Evolutionary conservation across 2,113 vertebrate species (phyloP), one percentile per base, ranked within the genome.

Genomic region (Dasyornis broadbenti): DNA sequence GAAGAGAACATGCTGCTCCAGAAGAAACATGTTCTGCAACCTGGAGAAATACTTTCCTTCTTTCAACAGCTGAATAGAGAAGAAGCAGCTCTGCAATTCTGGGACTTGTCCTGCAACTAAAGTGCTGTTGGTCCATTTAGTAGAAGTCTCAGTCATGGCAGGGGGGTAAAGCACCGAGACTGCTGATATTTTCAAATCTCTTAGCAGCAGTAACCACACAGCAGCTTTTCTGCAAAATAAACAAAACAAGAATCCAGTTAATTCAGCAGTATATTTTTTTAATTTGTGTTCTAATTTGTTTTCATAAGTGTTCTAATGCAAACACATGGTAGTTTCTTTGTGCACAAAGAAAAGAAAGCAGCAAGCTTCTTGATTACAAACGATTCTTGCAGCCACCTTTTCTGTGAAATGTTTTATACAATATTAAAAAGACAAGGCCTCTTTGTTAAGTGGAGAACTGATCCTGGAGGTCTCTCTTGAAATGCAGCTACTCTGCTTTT

Each of bases 141-240:
- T 93, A 96, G 87, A 97, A 89, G 90, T 96, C 97, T 97, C 94
- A 89, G 96, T 97, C 96, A 89, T 69, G 70, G 47, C 68, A 81
- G 68, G 68, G 37, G 93, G 82, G 95, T 92, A 96, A 97, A 97
- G 94, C 97, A 97, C 94, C 95, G 96, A 97, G 97, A 97, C 93
- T 97, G 97, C 97, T 98, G 97, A 96, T 95, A 97, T 97, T 97
- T 96, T 97, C 94, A 95, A 97, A 97, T 93, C 94, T 96, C 94
- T 94, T 97, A 96, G 95, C 97, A 97, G 97, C 97, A 97, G 97
- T 97, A 96, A 98, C 97, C 96, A 76, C 97, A 98, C 92, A 95
- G 98, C 97, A 97, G 96, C 95, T 98, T 98, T 97, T 97, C 98
- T 98, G 97, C 84, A 98, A 98, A 98, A 95, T 72, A 98, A 98